A percentile compares a stretch with the other conserved stretches of the same genome.
Conservation (phyloP, 1,140 invertebrate species). For the Lordiphosa collinella region DNA sequence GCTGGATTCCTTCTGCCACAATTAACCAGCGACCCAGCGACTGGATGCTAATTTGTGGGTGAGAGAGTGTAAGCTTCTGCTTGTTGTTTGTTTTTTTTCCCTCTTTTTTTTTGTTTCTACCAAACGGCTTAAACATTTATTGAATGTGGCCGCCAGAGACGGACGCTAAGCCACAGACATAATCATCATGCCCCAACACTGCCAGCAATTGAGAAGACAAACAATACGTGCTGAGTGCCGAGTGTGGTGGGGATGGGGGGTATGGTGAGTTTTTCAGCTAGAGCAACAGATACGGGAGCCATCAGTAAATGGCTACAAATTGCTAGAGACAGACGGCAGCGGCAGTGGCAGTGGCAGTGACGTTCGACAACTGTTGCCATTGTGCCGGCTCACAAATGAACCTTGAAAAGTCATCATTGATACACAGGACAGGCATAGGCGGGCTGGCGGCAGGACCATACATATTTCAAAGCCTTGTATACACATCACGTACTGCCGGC, state of each 20-base stretch:
- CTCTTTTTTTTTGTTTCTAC: no score
- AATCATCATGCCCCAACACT: slow-evolving; percentile 51
- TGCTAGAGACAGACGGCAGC: slow-evolving; percentile 44
- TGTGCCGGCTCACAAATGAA: slow-evolving; percentile 54
- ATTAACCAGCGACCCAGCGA: slow-evolving; percentile 31
- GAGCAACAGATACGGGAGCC: slow-evolving; percentile 46
- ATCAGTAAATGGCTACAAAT: slow-evolving; percentile 63
- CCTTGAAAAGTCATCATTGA: slow-evolving; percentile 71
- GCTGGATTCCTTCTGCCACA: slow-evolving; percentile 14
- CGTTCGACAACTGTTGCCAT: slow-evolving; percentile 54
- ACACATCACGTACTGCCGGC: slow-evolving; percentile 61
- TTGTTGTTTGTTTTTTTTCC: no score
- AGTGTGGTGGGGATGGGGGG: neutral
- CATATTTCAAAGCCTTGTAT: slow-evolving; percentile 45
- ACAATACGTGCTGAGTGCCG: slow-evolving; percentile 53
- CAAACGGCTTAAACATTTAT: slow-evolving; percentile 54
- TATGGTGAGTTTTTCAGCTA: neutral
- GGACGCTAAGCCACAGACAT: slow-evolving; percentile 16
- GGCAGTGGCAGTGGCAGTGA: neutral
- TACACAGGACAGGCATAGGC: slow-evolving; percentile 8
- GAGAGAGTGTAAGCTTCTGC: no score
- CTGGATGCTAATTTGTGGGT: slow-evolving; percentile 27
- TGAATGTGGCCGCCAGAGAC: slow-evolving; percentile 32
- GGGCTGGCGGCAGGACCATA: neutral
- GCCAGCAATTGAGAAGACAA: slow-evolving; percentile 49